Evolutionary conservation across 2,113 vertebrate species (phyloP).

Genomic region (Microcebus tavaratra): DNA sequence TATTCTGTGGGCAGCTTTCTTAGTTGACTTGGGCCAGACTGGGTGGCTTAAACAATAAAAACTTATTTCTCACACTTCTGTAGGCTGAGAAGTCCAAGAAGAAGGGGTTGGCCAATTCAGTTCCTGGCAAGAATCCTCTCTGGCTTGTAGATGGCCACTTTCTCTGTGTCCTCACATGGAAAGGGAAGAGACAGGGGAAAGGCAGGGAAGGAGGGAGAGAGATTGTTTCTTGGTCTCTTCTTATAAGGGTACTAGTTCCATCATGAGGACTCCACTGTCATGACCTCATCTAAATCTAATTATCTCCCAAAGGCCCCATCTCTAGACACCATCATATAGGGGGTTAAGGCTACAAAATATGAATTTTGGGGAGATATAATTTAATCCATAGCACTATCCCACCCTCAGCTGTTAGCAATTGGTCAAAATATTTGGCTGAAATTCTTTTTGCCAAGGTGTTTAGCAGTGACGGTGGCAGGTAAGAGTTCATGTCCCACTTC

Average conservation of each 20-base stretch:
- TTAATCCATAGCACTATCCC: background rate
- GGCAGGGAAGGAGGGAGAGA: background rate
- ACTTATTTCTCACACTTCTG: background rate
- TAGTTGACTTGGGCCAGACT: background rate
- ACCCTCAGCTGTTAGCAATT: background rate
- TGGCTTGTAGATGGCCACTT: background rate
- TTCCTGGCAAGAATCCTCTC: background rate
- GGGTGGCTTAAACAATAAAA: background rate
- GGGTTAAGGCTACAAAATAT: background rate
- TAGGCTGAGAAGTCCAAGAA: background rate
- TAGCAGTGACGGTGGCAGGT: background rate
- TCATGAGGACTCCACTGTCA: background rate
- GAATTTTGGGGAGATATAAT: background rate
- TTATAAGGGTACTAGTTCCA: background rate
- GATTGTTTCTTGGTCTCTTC: background rate
- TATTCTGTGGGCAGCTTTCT: background rate
- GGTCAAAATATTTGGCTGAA: background rate
- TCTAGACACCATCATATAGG: background rate
- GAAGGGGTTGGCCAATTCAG: background rate
- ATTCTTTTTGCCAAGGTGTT: background rate
- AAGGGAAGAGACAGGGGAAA: background rate
- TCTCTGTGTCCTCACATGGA: background rate
- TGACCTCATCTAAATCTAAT: background rate
- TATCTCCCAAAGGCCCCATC: background rate
- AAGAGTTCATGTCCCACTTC: background rate